These are phyloP conservation scores for Camponotus vicinus DNA, from an alignment of 1,140 invertebrate genomes.

Conservation along the genomic window DNA sequence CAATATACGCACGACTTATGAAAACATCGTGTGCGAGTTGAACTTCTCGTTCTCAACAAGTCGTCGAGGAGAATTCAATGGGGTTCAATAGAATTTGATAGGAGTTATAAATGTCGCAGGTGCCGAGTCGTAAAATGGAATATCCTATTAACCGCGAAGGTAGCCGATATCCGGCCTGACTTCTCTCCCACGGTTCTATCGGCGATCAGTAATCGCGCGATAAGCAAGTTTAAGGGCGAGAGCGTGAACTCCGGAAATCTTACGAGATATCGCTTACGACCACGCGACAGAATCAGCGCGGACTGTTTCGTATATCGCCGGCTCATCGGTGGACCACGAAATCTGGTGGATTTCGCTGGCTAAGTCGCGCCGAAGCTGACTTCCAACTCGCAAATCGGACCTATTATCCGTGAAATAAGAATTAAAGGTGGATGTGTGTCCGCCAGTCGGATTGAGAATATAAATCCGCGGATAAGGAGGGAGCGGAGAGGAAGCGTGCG, in stretches of 20 bases:
- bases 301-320: conserved; percentile 24
- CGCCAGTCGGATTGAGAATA: conserved; percentile 18
- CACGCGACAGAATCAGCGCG: background rate
- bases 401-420: conserved; percentile 62
- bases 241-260: background rate
- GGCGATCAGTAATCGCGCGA: conserved; percentile 23
- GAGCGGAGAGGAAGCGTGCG: background rate
- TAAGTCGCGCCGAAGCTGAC: conserved; percentile 22
- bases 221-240: background rate
- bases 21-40: conserved; percentile 18
- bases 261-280: background rate
- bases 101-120: conserved; percentile 63
- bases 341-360: conserved; percentile 22
- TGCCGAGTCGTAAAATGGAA: conserved; percentile 48
- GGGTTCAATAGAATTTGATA: conserved; percentile 21
- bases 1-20: conserved; percentile 3
- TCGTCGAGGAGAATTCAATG: conserved; percentile 56
- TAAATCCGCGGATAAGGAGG: conserved; percentile 63
- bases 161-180: conserved; percentile 29
- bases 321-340: conserved; percentile 2
- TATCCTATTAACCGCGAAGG: conserved; percentile 62
- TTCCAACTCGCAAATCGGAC: conserved; percentile 48
- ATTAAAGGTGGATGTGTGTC: conserved; percentile 46
- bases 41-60: conserved; percentile 21
- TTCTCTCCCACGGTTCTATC: conserved; percentile 54